A percentile compares a stretch with the other conserved stretches of the same genome.
These are phyloP conservation scores for Nycticebus coucang DNA, from an alignment of 2,113 vertebrate species.

Conservation along the genomic window DNA sequence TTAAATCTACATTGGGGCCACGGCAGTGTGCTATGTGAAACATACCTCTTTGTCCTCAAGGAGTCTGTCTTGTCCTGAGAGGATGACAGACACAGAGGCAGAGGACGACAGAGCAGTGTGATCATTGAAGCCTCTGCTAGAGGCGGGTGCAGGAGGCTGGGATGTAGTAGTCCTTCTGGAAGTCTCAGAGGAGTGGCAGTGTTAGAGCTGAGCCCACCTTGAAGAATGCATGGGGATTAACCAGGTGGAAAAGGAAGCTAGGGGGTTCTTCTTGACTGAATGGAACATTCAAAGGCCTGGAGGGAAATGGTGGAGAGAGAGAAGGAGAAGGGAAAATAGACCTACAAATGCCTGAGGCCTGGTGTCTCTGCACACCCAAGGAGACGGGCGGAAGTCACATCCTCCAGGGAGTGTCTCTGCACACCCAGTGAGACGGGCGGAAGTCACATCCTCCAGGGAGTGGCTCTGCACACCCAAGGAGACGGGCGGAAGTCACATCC, in stretches of 20 bases:
- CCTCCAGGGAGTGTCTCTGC: not conserved
- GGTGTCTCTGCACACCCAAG: not conserved
- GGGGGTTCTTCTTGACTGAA: not conserved
- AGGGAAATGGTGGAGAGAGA: not conserved
- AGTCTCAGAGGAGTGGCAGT: not conserved
- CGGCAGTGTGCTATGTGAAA: not conserved
- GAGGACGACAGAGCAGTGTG: not conserved
- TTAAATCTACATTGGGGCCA: not conserved
- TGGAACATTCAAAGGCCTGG: not conserved
- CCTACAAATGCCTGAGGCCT: not conserved
- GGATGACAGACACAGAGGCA: not conserved
- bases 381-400: not conserved
- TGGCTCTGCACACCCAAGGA: not conserved
- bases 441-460: not conserved
- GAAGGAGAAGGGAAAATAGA: not conserved
- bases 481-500: not conserved
- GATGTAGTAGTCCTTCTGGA: not conserved
- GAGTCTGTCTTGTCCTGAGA: not conserved
- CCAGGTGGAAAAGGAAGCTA: not conserved
- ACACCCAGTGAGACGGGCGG: too few species aligned
- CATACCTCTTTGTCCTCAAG: not conserved
- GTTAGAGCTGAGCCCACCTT: too few species aligned
- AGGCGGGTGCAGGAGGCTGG: accelerated
- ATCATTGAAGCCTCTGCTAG: not conserved
- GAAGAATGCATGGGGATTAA: not conserved